These are phyloP conservation scores for Rhea americana DNA, from an alignment of 2,113 vertebrate species.

Conservation along the genomic window DNA sequence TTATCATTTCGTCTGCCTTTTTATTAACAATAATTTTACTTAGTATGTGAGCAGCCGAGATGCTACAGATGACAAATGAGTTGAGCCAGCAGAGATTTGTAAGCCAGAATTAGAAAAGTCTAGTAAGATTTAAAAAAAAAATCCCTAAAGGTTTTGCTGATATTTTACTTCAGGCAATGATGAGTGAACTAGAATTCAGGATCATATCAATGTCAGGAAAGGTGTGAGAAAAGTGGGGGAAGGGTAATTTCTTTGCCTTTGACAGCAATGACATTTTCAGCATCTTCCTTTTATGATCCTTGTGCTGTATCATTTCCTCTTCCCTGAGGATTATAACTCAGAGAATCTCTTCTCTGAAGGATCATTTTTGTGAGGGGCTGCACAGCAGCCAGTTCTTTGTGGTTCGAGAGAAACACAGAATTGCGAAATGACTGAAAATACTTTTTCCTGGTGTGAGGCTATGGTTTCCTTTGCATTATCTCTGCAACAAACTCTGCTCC, in stretches of 20 bases:
- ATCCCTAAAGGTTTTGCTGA: background rate
- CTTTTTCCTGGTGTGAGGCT: background rate
- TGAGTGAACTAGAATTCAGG: background rate
- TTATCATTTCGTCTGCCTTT: background rate
- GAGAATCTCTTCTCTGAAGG: background rate
- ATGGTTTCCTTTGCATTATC: background rate
- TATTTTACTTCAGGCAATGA: background rate
- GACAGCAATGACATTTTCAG: background rate
- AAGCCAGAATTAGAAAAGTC: background rate
- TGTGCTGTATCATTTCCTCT: background rate
- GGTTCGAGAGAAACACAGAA: background rate
- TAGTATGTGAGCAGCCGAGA: background rate
- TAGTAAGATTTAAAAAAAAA: background rate
- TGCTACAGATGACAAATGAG: background rate
- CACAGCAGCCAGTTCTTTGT: background rate
- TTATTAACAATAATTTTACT: background rate
- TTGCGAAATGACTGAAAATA: background rate
- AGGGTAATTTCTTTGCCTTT: background rate
- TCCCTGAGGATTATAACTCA: background rate
- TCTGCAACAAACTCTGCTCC: background rate
- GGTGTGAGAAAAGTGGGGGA: rapidly evolving
- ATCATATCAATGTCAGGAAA: background rate
- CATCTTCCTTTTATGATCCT: background rate
- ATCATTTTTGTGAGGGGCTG: background rate
- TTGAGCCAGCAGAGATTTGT: background rate